phyloP scores from a whole-genome alignment of 2,113 vertebrate species.

The Corythaixoides concolor region DNA sequence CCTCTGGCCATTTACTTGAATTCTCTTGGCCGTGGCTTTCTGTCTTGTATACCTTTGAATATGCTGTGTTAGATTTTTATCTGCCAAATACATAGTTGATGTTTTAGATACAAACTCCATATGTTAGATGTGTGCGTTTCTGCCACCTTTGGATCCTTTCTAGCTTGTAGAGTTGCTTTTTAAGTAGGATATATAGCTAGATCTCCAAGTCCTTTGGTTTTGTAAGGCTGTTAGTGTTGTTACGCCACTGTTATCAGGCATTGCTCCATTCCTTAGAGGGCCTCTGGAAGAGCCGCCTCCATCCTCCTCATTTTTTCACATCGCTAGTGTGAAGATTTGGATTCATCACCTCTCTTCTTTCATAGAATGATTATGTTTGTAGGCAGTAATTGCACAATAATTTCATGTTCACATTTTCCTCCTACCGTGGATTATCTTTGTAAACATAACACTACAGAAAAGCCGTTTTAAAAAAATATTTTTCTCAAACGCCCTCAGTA shows the following conservation, averaged over 20 bases:
- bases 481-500: rapidly evolving
- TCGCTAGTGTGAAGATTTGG: rapidly evolving
- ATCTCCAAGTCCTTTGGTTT: too few relatives aligned
- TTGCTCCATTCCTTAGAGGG: too few relatives aligned
- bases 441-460: neutral
- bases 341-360: neutral
- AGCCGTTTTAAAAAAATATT: neutral
- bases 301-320: too few relatives aligned
- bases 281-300: neutral
- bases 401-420: neutral
- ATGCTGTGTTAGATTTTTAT: neutral
- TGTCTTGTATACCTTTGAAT: too few relatives aligned
- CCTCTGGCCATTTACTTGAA: neutral
- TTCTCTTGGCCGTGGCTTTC: neutral
- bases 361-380: too few relatives aligned
- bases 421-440: too few relatives aligned
- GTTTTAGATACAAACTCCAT: neutral
- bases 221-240: rapidly evolving
- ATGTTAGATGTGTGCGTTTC: neutral
- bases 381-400: neutral
- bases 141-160: neutral
- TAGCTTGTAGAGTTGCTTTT: neutral
- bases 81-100: too few relatives aligned
- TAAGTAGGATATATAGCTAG: neutral
- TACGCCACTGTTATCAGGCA: rapidly evolving